These are phyloP conservation scores for Macrocentrus cingulum DNA, from an alignment of 1,140 invertebrate genomes.

Conservation along the genomic window DNA sequence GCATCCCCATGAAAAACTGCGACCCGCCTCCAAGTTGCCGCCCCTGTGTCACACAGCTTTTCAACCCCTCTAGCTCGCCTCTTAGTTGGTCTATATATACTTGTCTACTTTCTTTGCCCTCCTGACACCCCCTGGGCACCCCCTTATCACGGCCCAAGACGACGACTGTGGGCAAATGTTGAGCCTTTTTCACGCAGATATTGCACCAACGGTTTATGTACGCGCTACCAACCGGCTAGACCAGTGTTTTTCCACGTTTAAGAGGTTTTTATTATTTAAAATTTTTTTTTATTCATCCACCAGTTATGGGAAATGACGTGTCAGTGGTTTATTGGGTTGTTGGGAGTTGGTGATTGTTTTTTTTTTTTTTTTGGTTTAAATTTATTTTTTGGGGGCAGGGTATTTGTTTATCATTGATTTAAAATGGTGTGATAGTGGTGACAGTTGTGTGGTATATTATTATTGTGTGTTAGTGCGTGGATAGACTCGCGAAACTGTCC, in stretches of 20 bases:
- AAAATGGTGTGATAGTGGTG: too few species aligned
- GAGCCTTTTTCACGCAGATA: conserved; percentile 48
- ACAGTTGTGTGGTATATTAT: too few species aligned
- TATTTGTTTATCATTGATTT: too few species aligned
- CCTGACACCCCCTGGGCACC: conserved; percentile 31
- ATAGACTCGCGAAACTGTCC: conserved; percentile 1
- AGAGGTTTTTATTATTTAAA: not conserved
- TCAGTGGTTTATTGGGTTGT: too few species aligned
- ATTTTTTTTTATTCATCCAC: too few species aligned
- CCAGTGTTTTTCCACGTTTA: not conserved
- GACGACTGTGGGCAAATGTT: conserved; percentile 36
- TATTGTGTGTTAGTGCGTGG: too few species aligned
- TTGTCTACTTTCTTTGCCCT: conserved; percentile 22
- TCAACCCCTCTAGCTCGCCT: conserved; percentile 24
- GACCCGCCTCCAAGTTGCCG: conserved; percentile 49
- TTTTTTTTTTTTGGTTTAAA: too few species aligned
- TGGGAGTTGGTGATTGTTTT: too few species aligned
- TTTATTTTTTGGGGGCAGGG: too few species aligned
- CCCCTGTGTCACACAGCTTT: conserved; percentile 26
- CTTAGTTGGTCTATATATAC: not conserved
- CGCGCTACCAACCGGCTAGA: conserved; percentile 39
- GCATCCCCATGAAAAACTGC: conserved; percentile 51
- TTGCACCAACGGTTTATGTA: conserved; percentile 44
- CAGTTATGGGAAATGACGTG: too few species aligned
- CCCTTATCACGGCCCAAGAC: conserved; percentile 29